phyloP scores from a whole-genome alignment of 2,113 vertebrate species.

The Theristicus caerulescens region DNA sequence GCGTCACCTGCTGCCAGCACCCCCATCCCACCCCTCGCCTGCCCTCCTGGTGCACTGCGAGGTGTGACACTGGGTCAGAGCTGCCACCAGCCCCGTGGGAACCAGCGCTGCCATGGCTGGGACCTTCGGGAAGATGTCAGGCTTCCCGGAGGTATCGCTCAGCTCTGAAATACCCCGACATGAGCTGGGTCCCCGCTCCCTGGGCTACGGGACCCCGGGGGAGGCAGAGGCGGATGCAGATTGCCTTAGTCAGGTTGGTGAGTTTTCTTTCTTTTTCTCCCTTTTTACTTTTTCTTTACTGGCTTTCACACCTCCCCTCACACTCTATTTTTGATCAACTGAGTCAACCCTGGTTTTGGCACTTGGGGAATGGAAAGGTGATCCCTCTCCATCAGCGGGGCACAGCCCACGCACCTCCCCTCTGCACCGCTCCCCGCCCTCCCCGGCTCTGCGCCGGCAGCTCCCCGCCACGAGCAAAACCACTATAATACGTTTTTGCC shows the following conservation, averaged over 20 bases:
- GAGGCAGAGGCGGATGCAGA: not conserved
- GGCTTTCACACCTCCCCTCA: conserved; percentile 60
- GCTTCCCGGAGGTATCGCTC: not conserved
- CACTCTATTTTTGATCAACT: conserved; percentile 60
- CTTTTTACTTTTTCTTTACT: not conserved
- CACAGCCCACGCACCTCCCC: not conserved
- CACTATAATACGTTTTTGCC: not conserved
- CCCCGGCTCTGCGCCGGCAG: accelerated
- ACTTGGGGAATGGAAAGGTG: not conserved
- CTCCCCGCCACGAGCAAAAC: not conserved
- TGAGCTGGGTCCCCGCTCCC: accelerated
- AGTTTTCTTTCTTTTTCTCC: conserved; percentile 7
- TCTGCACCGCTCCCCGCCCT: not conserved
- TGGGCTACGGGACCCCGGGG: accelerated
- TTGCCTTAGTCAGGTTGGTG: conserved; percentile 2
- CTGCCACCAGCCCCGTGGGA: not conserved
- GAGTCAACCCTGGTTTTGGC: conserved; percentile 19
- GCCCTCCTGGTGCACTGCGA: not conserved
- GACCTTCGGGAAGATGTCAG: not conserved
- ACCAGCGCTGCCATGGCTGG: not conserved
- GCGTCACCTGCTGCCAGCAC: not conserved
- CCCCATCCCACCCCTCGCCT: accelerated
- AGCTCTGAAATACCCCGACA: not conserved
- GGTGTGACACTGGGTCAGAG: not conserved
- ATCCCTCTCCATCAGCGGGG: not conserved